phyloP scores from a whole-genome alignment of 2,797 vertebrate genomes.

The Saxicola maurus region DNA sequence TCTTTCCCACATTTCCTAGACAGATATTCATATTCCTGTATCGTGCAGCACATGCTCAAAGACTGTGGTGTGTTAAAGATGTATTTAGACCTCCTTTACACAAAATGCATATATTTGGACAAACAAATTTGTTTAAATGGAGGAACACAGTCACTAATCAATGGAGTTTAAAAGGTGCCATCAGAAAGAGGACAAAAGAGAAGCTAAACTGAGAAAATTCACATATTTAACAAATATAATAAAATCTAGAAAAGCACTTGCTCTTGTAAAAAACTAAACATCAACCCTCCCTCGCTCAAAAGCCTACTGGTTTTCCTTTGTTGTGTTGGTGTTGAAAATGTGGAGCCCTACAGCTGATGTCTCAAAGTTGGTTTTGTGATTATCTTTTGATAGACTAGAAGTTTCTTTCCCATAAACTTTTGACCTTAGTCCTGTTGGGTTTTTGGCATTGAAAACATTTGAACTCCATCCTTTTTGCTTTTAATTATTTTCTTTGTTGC shows the following conservation, averaged over 20 bases:
- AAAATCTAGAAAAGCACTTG: background rate
- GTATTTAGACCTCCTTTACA: background rate
- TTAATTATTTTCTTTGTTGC: background rate
- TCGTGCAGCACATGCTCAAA: background rate
- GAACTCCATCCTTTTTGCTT: background rate
- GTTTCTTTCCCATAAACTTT: background rate
- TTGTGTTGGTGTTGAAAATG: background rate
- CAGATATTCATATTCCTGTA: background rate
- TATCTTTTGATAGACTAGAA: background rate
- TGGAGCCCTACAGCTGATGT: background rate
- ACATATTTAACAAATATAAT: fast-evolving
- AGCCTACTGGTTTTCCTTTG: background rate
- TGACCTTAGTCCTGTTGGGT: background rate
- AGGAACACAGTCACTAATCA: background rate
- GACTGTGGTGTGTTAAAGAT: background rate
- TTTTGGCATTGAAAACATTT: background rate
- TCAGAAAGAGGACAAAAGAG: background rate
- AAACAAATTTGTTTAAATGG: background rate
- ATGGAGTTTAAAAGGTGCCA: background rate
- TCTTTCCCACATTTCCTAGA: background rate
- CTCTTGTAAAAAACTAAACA: background rate
- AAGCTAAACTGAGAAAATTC: background rate
- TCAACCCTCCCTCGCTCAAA: fast-evolving
- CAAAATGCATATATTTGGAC: background rate
- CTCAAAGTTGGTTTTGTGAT: background rate